Evolutionary conservation across 2,113 vertebrate genomes (phyloP).

Genomic region (Ascaphus truei): DNA sequence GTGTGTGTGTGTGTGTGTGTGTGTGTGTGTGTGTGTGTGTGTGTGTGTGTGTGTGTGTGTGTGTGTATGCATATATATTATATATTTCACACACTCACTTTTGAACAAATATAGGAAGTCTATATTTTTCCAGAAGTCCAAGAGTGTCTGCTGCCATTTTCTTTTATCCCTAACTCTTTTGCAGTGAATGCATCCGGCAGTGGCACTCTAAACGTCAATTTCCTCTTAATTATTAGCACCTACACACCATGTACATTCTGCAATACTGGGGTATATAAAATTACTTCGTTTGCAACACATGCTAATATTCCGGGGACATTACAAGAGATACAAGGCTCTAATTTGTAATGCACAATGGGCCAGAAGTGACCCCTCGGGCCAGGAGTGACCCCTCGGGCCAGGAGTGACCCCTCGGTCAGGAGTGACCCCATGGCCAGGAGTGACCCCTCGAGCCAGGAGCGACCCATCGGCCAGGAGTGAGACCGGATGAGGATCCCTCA

Average conservation of each 20-base stretch:
- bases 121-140: too few species aligned
- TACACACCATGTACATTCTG: neutral
- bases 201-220: neutral
- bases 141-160: too few species aligned
- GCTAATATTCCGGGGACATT: neutral
- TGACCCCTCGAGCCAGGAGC: neutral
- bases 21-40: too few species aligned
- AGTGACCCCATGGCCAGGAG: neutral
- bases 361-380: neutral
- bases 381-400: neutral
- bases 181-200: too few species aligned
- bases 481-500: neutral
- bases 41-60: too few species aligned
- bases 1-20: too few species aligned
- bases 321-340: conserved; percentile 2
- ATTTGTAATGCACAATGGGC: neutral
- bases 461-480: neutral
- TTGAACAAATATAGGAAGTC: too few species aligned
- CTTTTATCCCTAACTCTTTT: too few species aligned
- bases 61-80: too few species aligned
- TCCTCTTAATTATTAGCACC: neutral
- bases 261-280: neutral
- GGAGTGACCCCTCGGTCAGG: neutral
- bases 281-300: neutral
- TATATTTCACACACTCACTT: too few species aligned